Evolutionary conservation across 2,888 invertebrate species (phyloP), one percentile per base, ranked within the genome.

Genomic region (Gnatocerus cornutus): DNA sequence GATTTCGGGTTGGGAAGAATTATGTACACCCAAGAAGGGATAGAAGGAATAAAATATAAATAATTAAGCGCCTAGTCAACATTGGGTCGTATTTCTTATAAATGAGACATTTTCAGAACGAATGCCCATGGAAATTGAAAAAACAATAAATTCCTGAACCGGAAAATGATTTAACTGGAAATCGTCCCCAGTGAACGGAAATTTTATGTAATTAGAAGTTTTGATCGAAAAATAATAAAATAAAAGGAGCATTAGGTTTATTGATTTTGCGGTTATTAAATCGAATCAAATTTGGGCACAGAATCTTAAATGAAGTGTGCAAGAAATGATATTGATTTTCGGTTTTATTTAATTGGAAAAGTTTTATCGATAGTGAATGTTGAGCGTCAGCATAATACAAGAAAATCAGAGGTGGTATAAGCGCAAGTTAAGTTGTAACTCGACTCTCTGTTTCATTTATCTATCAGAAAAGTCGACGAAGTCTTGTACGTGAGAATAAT

Each of bases 401-500:
- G 45, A 46, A 59, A 46, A 59, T 59, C 45, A 59, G 29, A 59
- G 14, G 59, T 33, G 59, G 29, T 14, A 46, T 55, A 39, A 55
- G 16, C 13, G 39, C 14, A 58, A 43, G 39, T 43, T 50, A 43
- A 64, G 46, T 41, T 50, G 58, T 41, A 58, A 58, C 41, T 30
- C 39, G 5, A 37, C 30, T 55, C 53, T 72, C 33, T 68, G 58
- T 67, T 73, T 64, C 59, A 73, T 52, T 66, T 73, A 71, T 70
- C 68, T 50, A 46, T 59, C 41, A 56, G 59, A 59, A 67, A 64
- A 69, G 58, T 69, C 67, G 53, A 39, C 33, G 53, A 45, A 71
- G 55, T 52, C 67, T 68, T 63, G 63, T 62, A 69, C 69, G 56
- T 69, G 69, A 67, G 72, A 68, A 69, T 72, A 72, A 72, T 72